Evolutionary conservation across 2,113 vertebrate species (phyloP), one percentile per base, ranked within the genome.

Genomic region (Bambusicola thoracicus): DNA sequence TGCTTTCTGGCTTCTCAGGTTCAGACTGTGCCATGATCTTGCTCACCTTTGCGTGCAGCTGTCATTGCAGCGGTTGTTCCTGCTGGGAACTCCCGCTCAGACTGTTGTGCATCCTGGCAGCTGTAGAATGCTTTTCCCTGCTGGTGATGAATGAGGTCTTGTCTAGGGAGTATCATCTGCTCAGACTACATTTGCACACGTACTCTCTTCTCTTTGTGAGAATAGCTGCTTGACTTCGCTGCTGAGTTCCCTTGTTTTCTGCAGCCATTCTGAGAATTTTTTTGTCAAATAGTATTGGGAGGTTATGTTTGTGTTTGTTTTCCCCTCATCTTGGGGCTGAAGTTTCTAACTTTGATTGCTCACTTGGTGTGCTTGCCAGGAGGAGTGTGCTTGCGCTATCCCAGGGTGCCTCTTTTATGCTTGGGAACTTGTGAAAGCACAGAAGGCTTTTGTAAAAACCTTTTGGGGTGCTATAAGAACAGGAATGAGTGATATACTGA

Each of bases 151-250:
- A 32, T 18, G 25, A 2, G 3, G 19, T 5, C 16, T 22, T 46
- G 13, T 19, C 46, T 74, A 0, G 0, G 0, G n/a, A n/a, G 0
- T 11, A 38, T 25, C 63, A 10, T 46, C 43, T 66, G 32, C 32
- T 51, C 32, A 10, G 36, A 6, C 40, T 53, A 65, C 15, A 2
- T 6, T 66, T 27, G 0, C 8, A 11, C 36, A 14, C 30, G 2
- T 43, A 1, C 3, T 5, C 61, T 46, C 27, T 55, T 53, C 16
- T 43, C 6, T 69, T 53, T 61, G 34, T 61, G 34, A 25, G 46
- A 55, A 46, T 55, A 65, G 14, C 82, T 76, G 40, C 62, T 34
- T 48, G 38, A 34, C 61, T 74, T 58, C 61, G 1, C 7, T 13
- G 14, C 62, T 30, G 58, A 43, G 25, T 9, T 21, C 25, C 0